A percentile compares a stretch with the other conserved stretches of the same genome.
These are phyloP conservation scores for Aphelocoma coerulescens DNA, from an alignment of 2,113 vertebrate genomes.

Conservation along the genomic window DNA sequence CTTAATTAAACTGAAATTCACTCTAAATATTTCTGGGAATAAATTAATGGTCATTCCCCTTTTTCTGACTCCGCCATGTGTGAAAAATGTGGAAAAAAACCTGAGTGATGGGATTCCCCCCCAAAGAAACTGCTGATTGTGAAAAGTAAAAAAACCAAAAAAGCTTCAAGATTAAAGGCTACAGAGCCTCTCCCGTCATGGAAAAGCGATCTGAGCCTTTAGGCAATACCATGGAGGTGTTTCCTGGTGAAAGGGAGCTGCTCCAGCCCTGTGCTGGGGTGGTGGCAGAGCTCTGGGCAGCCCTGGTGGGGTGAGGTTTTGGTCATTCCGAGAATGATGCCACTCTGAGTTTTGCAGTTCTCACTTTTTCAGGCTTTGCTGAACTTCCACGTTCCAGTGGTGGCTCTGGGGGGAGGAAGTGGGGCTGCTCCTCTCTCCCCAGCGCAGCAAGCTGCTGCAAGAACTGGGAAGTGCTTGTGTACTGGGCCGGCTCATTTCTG, in stretches of 20 bases:
- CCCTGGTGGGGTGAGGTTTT: background rate
- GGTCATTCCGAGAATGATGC: background rate
- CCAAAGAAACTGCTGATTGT: background rate
- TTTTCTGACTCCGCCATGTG: accelerated
- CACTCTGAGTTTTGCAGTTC: background rate
- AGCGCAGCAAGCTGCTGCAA: background rate
- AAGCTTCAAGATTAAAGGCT: background rate
- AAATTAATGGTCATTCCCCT: background rate
- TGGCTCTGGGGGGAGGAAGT: background rate
- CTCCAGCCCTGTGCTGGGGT: background rate
- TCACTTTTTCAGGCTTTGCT: background rate
- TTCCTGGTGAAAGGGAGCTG: background rate
- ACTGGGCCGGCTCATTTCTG: accelerated
- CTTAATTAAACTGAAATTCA: background rate
- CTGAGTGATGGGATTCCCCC: accelerated
- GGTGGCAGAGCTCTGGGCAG: background rate
- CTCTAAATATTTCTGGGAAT: background rate
- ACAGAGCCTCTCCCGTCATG: accelerated
- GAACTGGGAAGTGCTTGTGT: accelerated
- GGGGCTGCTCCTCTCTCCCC: background rate
- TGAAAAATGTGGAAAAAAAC: background rate
- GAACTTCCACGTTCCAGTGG: background rate
- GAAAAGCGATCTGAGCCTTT: background rate
- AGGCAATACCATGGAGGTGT: too few relatives aligned
- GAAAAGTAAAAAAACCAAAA: background rate